phyloP scores from a whole-genome alignment of 1,140 invertebrate genomes.

The Pseudobourletiella spinata region DNA sequence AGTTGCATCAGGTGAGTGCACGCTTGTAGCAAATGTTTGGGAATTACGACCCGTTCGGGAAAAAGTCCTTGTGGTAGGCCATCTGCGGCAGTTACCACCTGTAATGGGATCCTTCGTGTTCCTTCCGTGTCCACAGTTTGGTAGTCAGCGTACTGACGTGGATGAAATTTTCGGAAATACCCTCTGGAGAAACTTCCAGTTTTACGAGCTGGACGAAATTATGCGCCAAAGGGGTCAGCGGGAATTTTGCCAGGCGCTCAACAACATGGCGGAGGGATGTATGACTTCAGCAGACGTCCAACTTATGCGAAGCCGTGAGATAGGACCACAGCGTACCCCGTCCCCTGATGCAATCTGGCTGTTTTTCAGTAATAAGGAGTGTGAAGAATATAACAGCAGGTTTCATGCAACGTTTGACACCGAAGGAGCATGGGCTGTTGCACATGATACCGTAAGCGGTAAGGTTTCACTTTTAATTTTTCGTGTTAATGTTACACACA shows the following conservation, averaged over 20 bases:
- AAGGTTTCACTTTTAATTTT: too few relatives aligned
- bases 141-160: not conserved
- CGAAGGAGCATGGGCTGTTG: too few relatives aligned
- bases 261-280: conserved; percentile 9
- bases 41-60: conserved; percentile 33
- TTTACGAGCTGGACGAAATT: conserved; percentile 17
- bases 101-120: conserved; percentile 15
- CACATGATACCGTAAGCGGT: too few relatives aligned
- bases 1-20: conserved; percentile 35
- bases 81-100: conserved; percentile 37
- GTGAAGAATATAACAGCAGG: conserved; percentile 3
- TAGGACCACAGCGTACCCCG: not conserved
- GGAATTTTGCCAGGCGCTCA: conserved; percentile 10
- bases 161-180: not conserved
- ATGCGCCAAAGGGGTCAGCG: conserved; percentile 21
- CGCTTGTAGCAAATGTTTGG: conserved; percentile 39
- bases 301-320: not conserved
- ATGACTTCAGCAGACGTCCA: conserved; percentile 10
- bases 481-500: too few relatives aligned
- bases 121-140: too few relatives aligned
- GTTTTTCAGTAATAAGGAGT: conserved; percentile 8
- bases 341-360: not conserved
- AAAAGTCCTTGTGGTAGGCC: conserved; percentile 32
- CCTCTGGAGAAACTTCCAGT: conserved; percentile 9
- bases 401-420: too few relatives aligned